These are phyloP conservation scores for Aptenodytes patagonicus DNA, from an alignment of 2,113 vertebrate genomes.

Conservation along the genomic window DNA sequence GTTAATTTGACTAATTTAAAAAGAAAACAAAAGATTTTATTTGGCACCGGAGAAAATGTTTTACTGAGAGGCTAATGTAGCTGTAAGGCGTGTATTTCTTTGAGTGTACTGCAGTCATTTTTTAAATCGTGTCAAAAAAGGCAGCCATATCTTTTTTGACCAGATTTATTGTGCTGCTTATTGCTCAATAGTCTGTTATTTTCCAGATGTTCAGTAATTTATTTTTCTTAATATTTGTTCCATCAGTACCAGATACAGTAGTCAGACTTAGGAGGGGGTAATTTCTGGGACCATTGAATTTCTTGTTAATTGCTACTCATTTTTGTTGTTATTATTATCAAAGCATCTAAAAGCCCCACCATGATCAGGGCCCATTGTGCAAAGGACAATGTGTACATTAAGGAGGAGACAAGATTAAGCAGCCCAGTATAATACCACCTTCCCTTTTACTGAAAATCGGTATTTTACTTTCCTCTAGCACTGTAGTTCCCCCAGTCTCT, in stretches of 20 bases:
- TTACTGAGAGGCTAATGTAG: not conserved
- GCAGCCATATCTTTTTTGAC: not conserved
- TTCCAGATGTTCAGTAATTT: constrained; percentile 9
- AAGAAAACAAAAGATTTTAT: not conserved
- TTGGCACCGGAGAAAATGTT: not conserved
- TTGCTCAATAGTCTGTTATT: not conserved
- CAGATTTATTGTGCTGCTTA: not conserved
- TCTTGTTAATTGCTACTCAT: not conserved
- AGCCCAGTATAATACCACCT: not conserved
- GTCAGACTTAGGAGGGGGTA: not conserved
- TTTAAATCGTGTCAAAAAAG: not conserved
- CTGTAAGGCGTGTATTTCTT: not conserved
- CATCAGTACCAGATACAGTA: not conserved
- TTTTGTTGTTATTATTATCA: not conserved
- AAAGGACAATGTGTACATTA: not conserved
- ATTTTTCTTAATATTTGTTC: constrained; percentile 11
- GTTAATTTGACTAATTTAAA: not conserved
- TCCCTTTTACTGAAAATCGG: not conserved
- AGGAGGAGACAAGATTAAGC: not conserved
- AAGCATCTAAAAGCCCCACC: not conserved
- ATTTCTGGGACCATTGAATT: not conserved
- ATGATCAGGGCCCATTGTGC: not conserved
- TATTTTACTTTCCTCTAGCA: not conserved
- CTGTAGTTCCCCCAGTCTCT: not conserved
- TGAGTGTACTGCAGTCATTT: not conserved